Base-by-base conservation (phyloP, 2,113 vertebrate genomes). In the Tringa solitaria region DNA sequence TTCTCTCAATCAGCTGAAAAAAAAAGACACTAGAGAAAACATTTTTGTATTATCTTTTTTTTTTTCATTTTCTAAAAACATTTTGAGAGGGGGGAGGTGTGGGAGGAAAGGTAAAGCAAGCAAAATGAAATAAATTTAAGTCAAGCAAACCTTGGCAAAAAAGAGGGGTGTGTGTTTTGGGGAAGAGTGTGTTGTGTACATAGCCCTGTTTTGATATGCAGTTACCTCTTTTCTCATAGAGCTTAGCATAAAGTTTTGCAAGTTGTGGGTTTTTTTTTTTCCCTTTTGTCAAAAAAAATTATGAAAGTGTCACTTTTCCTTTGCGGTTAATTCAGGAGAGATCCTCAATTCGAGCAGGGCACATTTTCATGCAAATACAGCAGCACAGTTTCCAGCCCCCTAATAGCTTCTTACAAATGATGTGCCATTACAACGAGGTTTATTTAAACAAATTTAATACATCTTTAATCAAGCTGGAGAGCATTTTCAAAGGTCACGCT, bases 381-480 rank as follows among this genome's bases (percentile, higher is more conserved):
- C 98, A 97, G 97, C 97, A 98, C 98, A 98, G 98, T 99, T 99
- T 99, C 98, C 98, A 98, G 98, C 98, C 98, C 98, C 98, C 98
- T 99, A 99, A 99, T 99, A 99, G 99, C 99, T 99, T 99, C 99
- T 99, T 99, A 99, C 99, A 99, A 99, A 99, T 99, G 99, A 99
- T 99, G 99, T 99, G 98, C 99, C 99, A 99, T 99, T 99, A 99
- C 99, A 99, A 99, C 98, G 98, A 99, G 99, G 99, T 99, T 99
- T 99, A 99, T 99, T 99, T 99, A 99, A 99, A 99, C 99, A 99
- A 99, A 99, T 99, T 99, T 99, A 99, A 99, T 99, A 99, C 98
- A 99, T 99, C 99, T 99, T 99, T 99, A 99, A 99, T 99, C 99
- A 99, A 99, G 98, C 98, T 98, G 97, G 98, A 99, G 98, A 99